Conservation (phyloP, 2,888 invertebrate species). For the Nomada lathburiana region DNA sequence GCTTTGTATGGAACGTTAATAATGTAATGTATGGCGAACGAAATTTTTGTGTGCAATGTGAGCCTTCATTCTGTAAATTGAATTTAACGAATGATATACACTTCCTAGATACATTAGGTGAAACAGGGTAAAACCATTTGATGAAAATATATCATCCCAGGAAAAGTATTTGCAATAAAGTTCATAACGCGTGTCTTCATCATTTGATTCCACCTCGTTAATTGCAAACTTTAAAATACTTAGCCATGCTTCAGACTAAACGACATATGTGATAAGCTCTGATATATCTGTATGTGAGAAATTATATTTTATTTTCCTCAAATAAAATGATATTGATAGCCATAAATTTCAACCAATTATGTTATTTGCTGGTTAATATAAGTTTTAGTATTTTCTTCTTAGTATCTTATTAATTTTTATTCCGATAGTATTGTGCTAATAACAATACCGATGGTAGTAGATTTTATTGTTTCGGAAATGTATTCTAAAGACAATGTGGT, state of each 20-base stretch:
- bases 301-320: background rate
- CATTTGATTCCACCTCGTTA: background rate
- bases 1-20: too few relatives aligned
- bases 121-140: background rate
- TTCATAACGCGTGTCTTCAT: conserved; percentile 3
- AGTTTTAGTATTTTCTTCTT: conserved; percentile 8
- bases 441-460: conserved; percentile 18
- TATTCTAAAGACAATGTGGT: conserved; percentile 76
- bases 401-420: too few relatives aligned
- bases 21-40: too few relatives aligned
- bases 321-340: background rate
- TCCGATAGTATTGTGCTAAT: conserved; percentile 1
- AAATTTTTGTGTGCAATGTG: background rate
- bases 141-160: background rate
- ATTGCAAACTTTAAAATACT: conserved; percentile 4
- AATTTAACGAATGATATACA: conserved; percentile 22
- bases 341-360: conserved; percentile 2
- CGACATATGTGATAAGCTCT: conserved; percentile 10
- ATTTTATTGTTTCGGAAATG: conserved; percentile 18
- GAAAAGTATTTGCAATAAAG: background rate
- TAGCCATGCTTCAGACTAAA: conserved; percentile 14
- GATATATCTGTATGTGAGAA: conserved; percentile 1
- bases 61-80: background rate
- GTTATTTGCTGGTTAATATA: conserved; percentile 23
- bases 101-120: background rate